These are phyloP conservation scores for Mesoligia furuncula DNA, from an alignment of 2,888 invertebrate genomes.

Conservation along the genomic window DNA sequence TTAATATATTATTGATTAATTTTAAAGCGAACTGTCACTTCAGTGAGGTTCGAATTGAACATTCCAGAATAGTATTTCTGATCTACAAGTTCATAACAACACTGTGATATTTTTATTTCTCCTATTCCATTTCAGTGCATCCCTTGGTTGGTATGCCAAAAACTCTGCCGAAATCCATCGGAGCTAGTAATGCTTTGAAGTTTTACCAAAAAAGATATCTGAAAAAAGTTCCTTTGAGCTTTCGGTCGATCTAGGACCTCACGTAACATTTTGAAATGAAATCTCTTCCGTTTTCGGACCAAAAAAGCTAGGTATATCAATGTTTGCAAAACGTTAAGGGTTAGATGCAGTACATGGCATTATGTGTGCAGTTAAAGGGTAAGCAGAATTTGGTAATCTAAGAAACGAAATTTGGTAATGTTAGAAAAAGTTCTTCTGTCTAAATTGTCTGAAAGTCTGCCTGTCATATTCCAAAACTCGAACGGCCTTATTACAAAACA, in stretches of 20 bases:
- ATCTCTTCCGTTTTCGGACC: not conserved
- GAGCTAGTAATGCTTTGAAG: slow-evolving; percentile 39
- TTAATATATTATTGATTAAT: too few species aligned
- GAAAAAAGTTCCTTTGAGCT: slow-evolving; percentile 30
- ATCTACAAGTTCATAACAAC: slow-evolving; percentile 4
- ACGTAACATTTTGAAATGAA: slow-evolving; percentile 14
- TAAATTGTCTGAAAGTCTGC: not conserved
- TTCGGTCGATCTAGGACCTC: slow-evolving; percentile 19
- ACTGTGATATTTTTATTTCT: slow-evolving; percentile 10
- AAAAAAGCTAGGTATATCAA: too few species aligned
- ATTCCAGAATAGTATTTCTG: not conserved
- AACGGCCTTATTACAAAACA: too few species aligned
- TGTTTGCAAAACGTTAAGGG: not conserved
- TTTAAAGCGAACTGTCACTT: not conserved
- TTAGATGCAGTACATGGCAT: not conserved
- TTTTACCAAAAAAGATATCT: slow-evolving; percentile 26
- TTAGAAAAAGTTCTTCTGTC: not conserved
- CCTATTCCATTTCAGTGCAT: not conserved
- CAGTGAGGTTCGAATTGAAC: not conserved
- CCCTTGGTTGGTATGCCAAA: slow-evolving; percentile 10
- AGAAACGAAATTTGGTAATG: not conserved
- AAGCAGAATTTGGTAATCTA: not conserved
- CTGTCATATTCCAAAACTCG: not conserved
- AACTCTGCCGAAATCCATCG: slow-evolving; percentile 30
- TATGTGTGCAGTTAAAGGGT: not conserved